These are phyloP conservation scores for Catagonus wagneri DNA, from an alignment of 2,113 vertebrate genomes.

Conservation along the genomic window DNA sequence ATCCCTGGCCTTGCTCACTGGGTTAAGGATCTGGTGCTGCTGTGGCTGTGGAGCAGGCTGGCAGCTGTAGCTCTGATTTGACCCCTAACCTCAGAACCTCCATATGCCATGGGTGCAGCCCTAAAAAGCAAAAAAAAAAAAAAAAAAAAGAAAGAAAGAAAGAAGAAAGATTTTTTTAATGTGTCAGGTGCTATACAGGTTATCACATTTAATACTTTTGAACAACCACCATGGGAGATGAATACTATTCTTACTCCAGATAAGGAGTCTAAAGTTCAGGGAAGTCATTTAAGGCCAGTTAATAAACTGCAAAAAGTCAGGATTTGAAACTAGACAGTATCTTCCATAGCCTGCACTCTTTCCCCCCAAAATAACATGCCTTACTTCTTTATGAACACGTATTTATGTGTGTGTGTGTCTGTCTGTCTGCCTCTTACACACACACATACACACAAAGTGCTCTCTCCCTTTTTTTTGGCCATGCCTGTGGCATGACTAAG, in stretches of 20 bases:
- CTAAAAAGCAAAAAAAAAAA: too few species aligned
- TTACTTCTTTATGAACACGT: background rate
- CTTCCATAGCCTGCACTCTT: background rate
- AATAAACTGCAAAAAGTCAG: slow-evolving; percentile 20
- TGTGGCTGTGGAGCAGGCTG: too few species aligned
- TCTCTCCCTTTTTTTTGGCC: too few species aligned
- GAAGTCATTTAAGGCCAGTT: background rate
- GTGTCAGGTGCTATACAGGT: background rate
- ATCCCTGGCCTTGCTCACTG: too few species aligned
- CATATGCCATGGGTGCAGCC: too few species aligned
- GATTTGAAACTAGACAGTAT: slow-evolving; percentile 12
- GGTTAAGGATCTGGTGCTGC: too few species aligned
- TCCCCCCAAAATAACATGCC: background rate
- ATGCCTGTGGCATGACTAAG: too few species aligned
- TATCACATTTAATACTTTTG: background rate
- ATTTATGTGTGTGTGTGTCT: background rate
- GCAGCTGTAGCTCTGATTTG: too few species aligned
- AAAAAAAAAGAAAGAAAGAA: too few species aligned
- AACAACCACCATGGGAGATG: background rate
- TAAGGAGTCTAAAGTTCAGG: background rate
- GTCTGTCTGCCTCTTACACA: background rate
- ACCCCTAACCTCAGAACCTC: too few species aligned
- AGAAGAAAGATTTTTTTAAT: too few species aligned
- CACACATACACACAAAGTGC: background rate
- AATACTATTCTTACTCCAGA: slow-evolving; percentile 1